These are phyloP conservation scores for Propithecus perrieri DNA, from an alignment of 2,797 vertebrate genomes.

Conservation along the genomic window DNA sequence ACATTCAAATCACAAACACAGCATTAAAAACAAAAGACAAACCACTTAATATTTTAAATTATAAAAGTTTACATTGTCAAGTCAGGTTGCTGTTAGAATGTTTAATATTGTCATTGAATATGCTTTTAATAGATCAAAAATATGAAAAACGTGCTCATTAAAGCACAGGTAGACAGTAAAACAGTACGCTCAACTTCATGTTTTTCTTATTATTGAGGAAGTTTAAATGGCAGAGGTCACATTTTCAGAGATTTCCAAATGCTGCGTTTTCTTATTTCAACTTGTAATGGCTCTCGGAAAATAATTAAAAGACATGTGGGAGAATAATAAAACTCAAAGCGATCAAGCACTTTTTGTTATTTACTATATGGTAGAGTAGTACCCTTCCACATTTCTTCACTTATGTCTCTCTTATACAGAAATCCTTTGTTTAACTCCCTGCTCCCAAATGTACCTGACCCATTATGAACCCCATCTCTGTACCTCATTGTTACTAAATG, in stretches of 20 bases:
- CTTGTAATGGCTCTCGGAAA: constrained; percentile 25
- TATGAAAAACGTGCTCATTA: neutral
- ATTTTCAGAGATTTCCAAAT: constrained; percentile 46
- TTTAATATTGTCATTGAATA: constrained; percentile 30
- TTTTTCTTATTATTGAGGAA: constrained; percentile 30
- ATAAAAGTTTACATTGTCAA: constrained; percentile 18
- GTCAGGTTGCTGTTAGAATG: constrained; percentile 15
- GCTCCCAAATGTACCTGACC: neutral
- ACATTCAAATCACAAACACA: constrained; percentile 33
- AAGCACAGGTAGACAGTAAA: neutral
- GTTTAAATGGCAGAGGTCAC: neutral
- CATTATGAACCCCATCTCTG: neutral
- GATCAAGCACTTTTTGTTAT: constrained; percentile 7
- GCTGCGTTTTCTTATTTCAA: constrained; percentile 32
- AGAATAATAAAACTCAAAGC: constrained; percentile 21
- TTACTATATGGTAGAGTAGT: neutral
- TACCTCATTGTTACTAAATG: constrained; percentile 28
- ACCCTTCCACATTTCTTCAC: constrained; percentile 8
- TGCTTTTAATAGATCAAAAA: constrained; percentile 14
- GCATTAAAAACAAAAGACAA: constrained; percentile 43
- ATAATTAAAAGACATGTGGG: neutral
- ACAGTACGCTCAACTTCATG: neutral
- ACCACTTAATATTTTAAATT: constrained; percentile 22
- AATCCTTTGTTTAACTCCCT: neutral
- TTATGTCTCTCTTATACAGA: neutral